Evolutionary conservation across 2,888 invertebrate genomes (phyloP), one percentile per base, ranked within the genome.

Genomic region (Phrixothrix hirtus): DNA sequence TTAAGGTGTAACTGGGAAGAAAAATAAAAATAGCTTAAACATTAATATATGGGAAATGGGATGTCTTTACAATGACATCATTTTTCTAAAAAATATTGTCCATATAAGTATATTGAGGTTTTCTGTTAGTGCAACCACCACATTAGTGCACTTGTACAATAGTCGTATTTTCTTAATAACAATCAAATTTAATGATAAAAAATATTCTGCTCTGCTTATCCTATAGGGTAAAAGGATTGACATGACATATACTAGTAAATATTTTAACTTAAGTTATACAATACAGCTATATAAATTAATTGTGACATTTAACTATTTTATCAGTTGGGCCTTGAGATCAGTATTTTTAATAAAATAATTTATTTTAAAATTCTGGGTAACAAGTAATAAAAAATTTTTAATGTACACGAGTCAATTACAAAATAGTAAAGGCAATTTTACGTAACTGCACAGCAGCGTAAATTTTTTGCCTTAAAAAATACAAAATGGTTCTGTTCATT

Each of bases 151-250:
- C 30, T 6, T 37, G 26, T 27, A 32, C n/a, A 41, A 48, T 41
- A 14, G 32, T 30, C 35, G 26, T 43, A 31, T 50, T 42, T 21
- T 50, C 14, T 26, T 35, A 34, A n/a, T 38, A 39, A 30, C 37
- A 46, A 47, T 39, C 35, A 42, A 47, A 41, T 27, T 32, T 17
- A 51, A 68, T 69, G 68, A 64, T 67, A 69, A 65, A 72, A 73
- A 70, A 71, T 69, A 69, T 61, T 71, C 68, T 74, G 74, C 74
- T 75, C 75, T 75, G 74, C 68, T 71, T 73, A 73, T 72, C 66
- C 69, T 66, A 68, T 69, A 69, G 70, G 71, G 72, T 60, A 63
- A 60, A 61, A 61, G 29, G 54, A 61, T 56, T 39, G 57, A 54
- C 54, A 55, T 64, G 62, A 62, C 63, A 65, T 63, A 65, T 63